Base-by-base conservation (phyloP, 2,113 vertebrate species). In the Ochotona princeps region DNA sequence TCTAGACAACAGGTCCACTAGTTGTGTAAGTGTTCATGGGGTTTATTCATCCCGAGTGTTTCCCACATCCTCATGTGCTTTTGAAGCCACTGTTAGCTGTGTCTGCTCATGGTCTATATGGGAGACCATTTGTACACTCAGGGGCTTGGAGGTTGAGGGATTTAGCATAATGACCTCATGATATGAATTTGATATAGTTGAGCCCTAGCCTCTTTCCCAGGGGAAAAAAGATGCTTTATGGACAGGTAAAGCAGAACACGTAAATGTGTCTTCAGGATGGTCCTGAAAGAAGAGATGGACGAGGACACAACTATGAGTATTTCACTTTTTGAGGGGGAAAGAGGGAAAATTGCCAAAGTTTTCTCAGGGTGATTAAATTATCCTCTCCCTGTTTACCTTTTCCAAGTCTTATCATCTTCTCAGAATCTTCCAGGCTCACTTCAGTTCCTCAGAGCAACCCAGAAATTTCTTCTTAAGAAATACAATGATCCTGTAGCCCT, bases 181-280 rank as follows among this genome's bases (percentile, higher is more conserved):
- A 70, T 69, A 66, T 51, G 80, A 75, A 86, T 75, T 21, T 38
- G 70, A 86, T 70, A 21, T 83, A 38, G 25, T 25, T 87, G n/a
- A 67, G 13, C 30, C 82, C 80, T 17, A 28, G 38, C 38, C 12
- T 75, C 13, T 57, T 57, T 57, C 54, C 54, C 54, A 15, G 2
- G 49, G 67, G 23, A 76, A 38, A 21, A 54, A 54, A 57, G 54
- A 12, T 57, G 54, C 17, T 57, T 57, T 83, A 88, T 78, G 85
- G 80, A 74, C 25, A 38, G 23, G 66, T 26, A 69, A 76, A 85
- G 30, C 51, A 66, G n/a, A 63, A 7, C 80, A 80, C 23, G 76
- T 75, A 83, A 83, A 82, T 90, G 70, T 76, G 76, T 76, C 67
- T 67, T 91, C 26, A 73, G n/a, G 90, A 80, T 75, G 26, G 17